These are phyloP conservation scores for Bellardia bayeri DNA, from an alignment of 2,888 invertebrate genomes.

Conservation along the genomic window DNA sequence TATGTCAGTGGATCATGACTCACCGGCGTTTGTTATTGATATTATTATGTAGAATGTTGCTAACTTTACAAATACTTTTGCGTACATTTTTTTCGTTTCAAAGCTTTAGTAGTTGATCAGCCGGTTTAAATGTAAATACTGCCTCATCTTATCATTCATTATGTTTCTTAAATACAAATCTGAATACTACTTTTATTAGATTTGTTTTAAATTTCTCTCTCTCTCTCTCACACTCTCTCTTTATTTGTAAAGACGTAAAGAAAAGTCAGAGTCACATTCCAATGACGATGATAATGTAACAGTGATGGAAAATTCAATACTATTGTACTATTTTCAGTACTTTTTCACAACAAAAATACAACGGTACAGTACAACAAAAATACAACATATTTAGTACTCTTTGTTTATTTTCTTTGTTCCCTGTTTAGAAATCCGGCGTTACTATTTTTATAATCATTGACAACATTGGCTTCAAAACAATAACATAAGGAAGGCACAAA, in stretches of 20 bases:
- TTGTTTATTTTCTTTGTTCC: too few species aligned
- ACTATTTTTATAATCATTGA: too few species aligned
- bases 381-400: too few species aligned
- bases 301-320: too few species aligned
- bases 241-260: neutral
- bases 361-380: too few species aligned
- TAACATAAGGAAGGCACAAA: too few species aligned
- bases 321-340: too few species aligned
- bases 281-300: too few species aligned
- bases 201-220: neutral
- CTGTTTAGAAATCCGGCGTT: too few species aligned
- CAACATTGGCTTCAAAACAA: too few species aligned
- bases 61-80: slow-evolving; percentile 36
- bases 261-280: neutral
- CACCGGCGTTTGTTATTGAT: slow-evolving; percentile 44
- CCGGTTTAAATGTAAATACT: slow-evolving; percentile 13
- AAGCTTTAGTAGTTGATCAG: slow-evolving; percentile 36
- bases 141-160: neutral
- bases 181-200: neutral
- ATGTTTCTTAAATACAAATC: slow-evolving; percentile 43
- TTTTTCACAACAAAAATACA: too few species aligned
- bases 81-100: slow-evolving; percentile 33
- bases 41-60: neutral
- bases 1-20: slow-evolving; percentile 18
- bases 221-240: neutral